Evolutionary conservation across 2,797 vertebrate genomes (phyloP), one percentile per base, ranked within the genome.

Genomic region (Parauchenoglanis punctatus): DNA sequence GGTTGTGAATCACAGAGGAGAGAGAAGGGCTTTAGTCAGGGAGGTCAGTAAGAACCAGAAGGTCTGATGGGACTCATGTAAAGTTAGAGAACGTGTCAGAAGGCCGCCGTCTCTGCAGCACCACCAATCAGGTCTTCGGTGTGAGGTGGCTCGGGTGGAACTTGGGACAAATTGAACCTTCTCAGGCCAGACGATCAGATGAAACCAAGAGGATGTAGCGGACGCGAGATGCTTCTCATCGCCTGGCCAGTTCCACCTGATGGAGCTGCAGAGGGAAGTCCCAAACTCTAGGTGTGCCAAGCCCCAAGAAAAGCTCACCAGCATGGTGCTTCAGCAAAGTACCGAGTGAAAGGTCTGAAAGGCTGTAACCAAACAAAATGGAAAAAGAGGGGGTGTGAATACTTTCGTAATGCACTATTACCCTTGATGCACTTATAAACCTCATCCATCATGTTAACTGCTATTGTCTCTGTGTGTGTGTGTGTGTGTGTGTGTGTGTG

Each of bases 391-490:
- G 25, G 1, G 7, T n/a, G 17, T 28, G 18, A 80, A 80, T 61
- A 61, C 31, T 81, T 61, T 15, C 2, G 11, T 17, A 81, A 44
- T 23, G 56, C 77, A 5, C 17, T 7, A 17, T 35, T 81, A 61
- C 31, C 20, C 58, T 15, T 1, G 58, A 81, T 44, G 4, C 56
- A 11, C 18, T 83, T 49, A 83, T 75, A 35, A 61, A 73, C 18
- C 44, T 76, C 56, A 75, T 82, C 68, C 56, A 54, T 87, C 86
- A 75, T 28, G 20, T 20, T 54, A 58, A 84, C 58, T 2, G 44
- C 46, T 70, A 7, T 7, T 81, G n/a, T 56, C 20, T 81, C 1
- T 7, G 12, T 59, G 54, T 61, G 68, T 40, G 70, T 35, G 70
- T 46, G 68, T 72, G 46, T 54, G 73, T 54, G 75, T 77, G 76